Evolutionary conservation across 2,797 vertebrate genomes (phyloP).

Genomic region (Aselliscus stoliczkanus): DNA sequence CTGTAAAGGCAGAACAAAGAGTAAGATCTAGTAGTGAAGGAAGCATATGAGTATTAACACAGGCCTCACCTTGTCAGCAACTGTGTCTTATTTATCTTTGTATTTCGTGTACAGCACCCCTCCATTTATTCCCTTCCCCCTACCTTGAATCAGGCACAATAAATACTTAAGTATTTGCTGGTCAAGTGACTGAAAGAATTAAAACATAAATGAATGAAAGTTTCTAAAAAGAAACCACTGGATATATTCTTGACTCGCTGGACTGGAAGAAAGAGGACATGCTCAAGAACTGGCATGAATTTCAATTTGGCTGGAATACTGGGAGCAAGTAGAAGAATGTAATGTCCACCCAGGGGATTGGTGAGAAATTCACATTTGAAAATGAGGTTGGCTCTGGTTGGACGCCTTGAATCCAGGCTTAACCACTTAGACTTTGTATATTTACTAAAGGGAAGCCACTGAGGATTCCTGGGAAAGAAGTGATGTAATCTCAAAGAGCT

Average conservation of each 20-base stretch:
- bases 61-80: neutral
- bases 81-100: neutral
- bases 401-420: neutral
- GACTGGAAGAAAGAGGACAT: neutral
- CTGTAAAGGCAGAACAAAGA: neutral
- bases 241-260: neutral
- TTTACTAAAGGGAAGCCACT: neutral
- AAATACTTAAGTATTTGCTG: neutral
- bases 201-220: neutral
- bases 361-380: neutral
- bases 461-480: neutral
- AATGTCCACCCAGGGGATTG: neutral
- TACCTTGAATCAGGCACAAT: neutral
- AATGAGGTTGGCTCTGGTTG: neutral
- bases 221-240: neutral
- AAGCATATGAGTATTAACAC: neutral
- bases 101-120: neutral
- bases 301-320: neutral
- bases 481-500: neutral
- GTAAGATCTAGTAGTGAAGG: neutral
- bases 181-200: neutral
- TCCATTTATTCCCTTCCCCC: neutral
- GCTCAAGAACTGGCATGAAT: neutral
- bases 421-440: neutral
- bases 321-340: neutral